Base-by-base conservation (phyloP, 2,113 vertebrate species). In the Pavo muticus region DNA sequence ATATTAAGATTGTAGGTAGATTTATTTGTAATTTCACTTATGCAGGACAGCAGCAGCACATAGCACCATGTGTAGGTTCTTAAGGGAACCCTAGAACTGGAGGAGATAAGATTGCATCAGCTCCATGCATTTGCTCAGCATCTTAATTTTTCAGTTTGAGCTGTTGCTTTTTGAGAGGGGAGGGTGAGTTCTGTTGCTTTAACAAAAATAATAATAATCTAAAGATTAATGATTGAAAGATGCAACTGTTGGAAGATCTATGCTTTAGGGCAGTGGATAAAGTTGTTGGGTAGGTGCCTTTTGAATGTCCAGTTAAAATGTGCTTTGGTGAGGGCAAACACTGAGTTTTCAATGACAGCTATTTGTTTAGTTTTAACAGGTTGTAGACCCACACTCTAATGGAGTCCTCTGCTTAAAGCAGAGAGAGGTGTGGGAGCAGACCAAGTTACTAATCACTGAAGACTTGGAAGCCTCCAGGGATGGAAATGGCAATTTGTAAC, bases 381-480 rank as follows among this genome's bases (percentile, higher is more conserved):
- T 60, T 77, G 14, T 63, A 52, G 37, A 76, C n/a, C 63, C n/a
- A 54, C 30, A 23, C 27, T 74, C n/a, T 37, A 74, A 30, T 16
- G 30, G 64, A 60, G 54, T 64, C 82, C 87, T 32, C 39, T 88
- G 40, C 39, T 61, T 59, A 76, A 76, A 93, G 54, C 54, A 72
- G 45, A 12, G 61, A 65, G 19, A 52, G 11, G 23, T 10, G 6
- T 72, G 44, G 72, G 54, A 44, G 61, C 19, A 57, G 72, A 57
- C 14, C 1, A 1, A 27, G 11, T 52, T 57, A 32, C 40, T 37
- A 32, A 24, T 78, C 32, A 37, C 63, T 59, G 0, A 0, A n/a
- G 37, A 59, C 63, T 80, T 65, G 27, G 47, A 78, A 83, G 47
- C 14, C 24, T 86, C 35, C 0, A 3, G 76, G 37, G 8, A 25